These are phyloP conservation scores for Aricia artaxerxes DNA, from an alignment of 2,888 invertebrate genomes.

Conservation along the genomic window DNA sequence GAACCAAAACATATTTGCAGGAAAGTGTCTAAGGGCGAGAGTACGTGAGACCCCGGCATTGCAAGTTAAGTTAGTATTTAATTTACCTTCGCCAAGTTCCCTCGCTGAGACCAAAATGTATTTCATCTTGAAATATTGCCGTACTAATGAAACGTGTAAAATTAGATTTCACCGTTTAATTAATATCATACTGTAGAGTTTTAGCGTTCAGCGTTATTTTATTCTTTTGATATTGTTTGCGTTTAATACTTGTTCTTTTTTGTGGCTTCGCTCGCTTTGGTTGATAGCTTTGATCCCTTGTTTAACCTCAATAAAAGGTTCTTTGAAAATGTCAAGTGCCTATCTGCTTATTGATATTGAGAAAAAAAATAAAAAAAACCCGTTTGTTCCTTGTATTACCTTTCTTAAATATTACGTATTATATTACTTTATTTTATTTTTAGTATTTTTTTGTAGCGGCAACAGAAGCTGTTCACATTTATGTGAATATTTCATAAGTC, in stretches of 20 bases:
- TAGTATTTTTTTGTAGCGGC: too few species aligned
- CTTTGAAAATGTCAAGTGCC: too few species aligned
- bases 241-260: neutral
- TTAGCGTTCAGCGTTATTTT: neutral
- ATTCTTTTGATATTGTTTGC: neutral
- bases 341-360: too few species aligned
- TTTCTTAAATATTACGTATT: too few species aligned
- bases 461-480: too few species aligned
- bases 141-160: slow-evolving; percentile 28
- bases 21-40: neutral
- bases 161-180: slow-evolving; percentile 15
- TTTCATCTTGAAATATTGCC: slow-evolving; percentile 31
- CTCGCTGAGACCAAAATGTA: slow-evolving; percentile 16
- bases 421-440: too few species aligned
- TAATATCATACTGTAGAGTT: neutral
- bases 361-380: too few species aligned
- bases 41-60: slow-evolving; percentile 22
- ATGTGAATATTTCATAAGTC: too few species aligned
- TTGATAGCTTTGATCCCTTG: too few species aligned
- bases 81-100: slow-evolving; percentile 30
- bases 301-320: too few species aligned
- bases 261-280: too few species aligned
- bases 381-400: too few species aligned
- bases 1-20: neutral
- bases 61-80: slow-evolving; percentile 26